A percentile compares a stretch with the other conserved stretches of the same genome.
These are phyloP conservation scores for Sarcoramphus papa DNA, from an alignment of 2,797 vertebrate species.

Conservation along the genomic window DNA sequence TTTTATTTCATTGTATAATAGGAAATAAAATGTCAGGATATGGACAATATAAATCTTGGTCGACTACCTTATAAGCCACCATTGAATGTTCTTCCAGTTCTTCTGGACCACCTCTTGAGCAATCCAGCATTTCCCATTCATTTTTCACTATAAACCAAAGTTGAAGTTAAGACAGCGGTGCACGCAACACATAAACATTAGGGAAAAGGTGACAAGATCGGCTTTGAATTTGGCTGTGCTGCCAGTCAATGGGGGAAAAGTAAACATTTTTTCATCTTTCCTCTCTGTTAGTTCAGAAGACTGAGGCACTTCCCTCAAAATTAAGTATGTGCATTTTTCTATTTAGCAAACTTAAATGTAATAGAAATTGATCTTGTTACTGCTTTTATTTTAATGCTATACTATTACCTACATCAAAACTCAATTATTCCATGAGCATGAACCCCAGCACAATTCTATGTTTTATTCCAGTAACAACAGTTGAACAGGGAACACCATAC, in stretches of 20 bases:
- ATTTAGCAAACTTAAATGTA: background rate
- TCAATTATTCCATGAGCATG: background rate
- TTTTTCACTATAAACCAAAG: conserved; percentile 71
- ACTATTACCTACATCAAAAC: background rate
- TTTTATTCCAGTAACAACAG: background rate
- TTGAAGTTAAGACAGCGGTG: background rate
- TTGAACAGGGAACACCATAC: background rate
- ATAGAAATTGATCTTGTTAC: background rate
- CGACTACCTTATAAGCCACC: conserved; percentile 80
- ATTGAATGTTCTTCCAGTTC: conserved; percentile 86
- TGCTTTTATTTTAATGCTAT: background rate
- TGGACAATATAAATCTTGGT: background rate
- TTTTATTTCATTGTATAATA: background rate
- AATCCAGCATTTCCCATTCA: conserved; percentile 80
- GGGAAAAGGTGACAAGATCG: background rate
- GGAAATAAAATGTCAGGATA: background rate
- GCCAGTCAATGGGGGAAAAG: background rate
- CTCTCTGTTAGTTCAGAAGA: background rate
- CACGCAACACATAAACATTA: background rate
- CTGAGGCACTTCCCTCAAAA: background rate
- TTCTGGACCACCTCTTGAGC: conserved; percentile 77
- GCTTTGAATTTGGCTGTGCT: background rate
- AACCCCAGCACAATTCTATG: background rate
- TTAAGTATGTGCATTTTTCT: background rate
- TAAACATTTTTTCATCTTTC: background rate